Evolutionary conservation across 2,888 invertebrate genomes (phyloP).

Genomic region (Merodon equestris): DNA sequence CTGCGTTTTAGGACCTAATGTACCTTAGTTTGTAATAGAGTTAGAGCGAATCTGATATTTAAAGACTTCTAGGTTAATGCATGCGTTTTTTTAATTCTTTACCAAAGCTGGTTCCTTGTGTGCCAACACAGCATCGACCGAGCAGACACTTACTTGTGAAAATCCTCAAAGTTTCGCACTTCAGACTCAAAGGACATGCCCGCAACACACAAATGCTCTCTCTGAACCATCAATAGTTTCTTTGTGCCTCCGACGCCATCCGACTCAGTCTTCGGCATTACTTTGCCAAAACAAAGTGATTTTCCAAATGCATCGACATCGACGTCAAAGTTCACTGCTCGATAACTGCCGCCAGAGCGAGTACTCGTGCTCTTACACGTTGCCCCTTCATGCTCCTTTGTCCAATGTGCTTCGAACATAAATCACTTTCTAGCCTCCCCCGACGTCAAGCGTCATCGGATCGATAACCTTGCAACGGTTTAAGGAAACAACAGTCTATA

Average conservation of each 20-base stretch:
- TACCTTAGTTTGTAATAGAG: no score
- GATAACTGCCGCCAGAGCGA: no score
- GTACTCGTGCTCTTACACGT: no score
- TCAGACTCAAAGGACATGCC: background rate
- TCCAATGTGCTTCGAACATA: slow-evolving; percentile 36
- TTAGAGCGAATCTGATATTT: slow-evolving; percentile 50
- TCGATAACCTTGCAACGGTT: slow-evolving; percentile 49
- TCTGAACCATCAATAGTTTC: background rate
- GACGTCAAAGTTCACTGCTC: slow-evolving; percentile 31
- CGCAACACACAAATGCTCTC: no score
- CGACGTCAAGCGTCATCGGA: slow-evolving; percentile 25
- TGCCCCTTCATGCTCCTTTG: slow-evolving; percentile 16
- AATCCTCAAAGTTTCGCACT: background rate
- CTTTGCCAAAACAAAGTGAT: slow-evolving; percentile 50
- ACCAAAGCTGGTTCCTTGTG: no score
- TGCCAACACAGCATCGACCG: no score
- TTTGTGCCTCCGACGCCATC: slow-evolving; percentile 18
- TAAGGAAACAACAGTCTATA: slow-evolving; percentile 14
- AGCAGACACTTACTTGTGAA: no score
- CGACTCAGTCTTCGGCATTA: slow-evolving; percentile 1
- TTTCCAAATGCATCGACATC: slow-evolving; percentile 7
- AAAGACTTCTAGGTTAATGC: no score
- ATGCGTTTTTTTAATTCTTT: no score
- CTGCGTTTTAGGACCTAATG: no score
- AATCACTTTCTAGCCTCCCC: slow-evolving; percentile 40